phyloP scores from a whole-genome alignment of 2,113 vertebrate species.

The Sigmodon hispidus region DNA sequence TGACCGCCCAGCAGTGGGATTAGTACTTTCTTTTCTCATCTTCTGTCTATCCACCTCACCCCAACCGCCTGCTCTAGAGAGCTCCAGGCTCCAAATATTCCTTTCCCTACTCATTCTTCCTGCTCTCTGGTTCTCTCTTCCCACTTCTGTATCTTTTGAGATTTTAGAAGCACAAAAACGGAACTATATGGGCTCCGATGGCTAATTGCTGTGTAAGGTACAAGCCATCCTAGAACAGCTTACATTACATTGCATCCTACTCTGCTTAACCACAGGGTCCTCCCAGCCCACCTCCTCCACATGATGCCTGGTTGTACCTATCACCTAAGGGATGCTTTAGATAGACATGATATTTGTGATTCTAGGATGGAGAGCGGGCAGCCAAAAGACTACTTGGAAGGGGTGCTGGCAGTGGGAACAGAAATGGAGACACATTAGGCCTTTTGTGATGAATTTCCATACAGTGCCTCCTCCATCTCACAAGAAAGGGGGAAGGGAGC shows the following conservation, averaged over 20 bases:
- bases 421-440: not conserved
- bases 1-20: not conserved
- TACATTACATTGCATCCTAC: not conserved
- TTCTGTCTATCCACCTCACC: not conserved
- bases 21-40: not conserved
- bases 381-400: not conserved
- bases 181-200: not conserved
- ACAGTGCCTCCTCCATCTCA: not conserved
- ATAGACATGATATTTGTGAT: not conserved
- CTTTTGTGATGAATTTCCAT: not conserved
- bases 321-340: not conserved
- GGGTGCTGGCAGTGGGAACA: not conserved
- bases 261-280: not conserved
- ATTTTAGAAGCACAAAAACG: slow-evolving; percentile 32
- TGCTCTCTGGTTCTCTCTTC: not conserved
- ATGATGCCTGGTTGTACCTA: not conserved
- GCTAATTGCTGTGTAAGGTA: not conserved
- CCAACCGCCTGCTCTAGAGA: too few species aligned
- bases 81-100: not conserved
- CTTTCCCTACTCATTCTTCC: not conserved
- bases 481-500: not conserved
- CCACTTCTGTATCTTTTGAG: not conserved
- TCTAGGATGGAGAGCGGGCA: not conserved
- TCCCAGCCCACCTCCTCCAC: not conserved
- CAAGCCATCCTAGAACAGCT: not conserved